phyloP scores from a whole-genome alignment of 2,113 vertebrate genomes.

The Alaudala cheleensis region DNA sequence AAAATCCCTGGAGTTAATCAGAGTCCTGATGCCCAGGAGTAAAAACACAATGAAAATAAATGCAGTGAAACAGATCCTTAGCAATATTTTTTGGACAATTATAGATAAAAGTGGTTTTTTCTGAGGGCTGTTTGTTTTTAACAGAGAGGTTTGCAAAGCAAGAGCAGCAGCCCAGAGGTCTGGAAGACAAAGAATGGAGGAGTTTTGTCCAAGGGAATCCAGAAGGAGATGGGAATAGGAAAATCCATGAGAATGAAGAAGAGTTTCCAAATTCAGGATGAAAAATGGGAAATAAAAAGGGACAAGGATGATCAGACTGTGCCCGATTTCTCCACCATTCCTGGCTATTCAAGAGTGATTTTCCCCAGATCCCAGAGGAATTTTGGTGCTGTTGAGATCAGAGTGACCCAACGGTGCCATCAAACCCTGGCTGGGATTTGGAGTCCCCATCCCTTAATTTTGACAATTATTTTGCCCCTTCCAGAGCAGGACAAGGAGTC shows the following conservation, averaged over 20 bases:
- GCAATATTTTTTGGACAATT: not conserved
- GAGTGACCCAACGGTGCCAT: rapidly evolving
- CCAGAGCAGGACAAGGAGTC: not conserved
- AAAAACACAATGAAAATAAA: not conserved
- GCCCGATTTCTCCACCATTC: not conserved
- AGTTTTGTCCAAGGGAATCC: not conserved
- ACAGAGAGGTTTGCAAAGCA: not conserved
- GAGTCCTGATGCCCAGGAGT: not conserved
- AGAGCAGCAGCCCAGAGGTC: not conserved
- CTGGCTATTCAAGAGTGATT: not conserved
- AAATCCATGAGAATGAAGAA: not conserved
- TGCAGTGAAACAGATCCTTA: not conserved
- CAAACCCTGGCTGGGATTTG: not conserved
- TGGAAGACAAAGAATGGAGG: not conserved
- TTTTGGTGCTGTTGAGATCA: not conserved
- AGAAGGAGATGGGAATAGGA: not conserved
- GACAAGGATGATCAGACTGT: not conserved
- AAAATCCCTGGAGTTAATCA: not conserved
- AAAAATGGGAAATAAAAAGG: not conserved
- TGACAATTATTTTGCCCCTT: not conserved
- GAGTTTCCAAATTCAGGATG: not conserved
- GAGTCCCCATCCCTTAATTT: not conserved
- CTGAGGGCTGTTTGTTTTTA: not conserved
- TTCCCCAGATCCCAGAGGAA: not conserved
- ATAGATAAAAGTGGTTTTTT: not conserved